phyloP scores from a whole-genome alignment of 2,888 invertebrate genomes.

The Meghimatium bilineatum region DNA sequence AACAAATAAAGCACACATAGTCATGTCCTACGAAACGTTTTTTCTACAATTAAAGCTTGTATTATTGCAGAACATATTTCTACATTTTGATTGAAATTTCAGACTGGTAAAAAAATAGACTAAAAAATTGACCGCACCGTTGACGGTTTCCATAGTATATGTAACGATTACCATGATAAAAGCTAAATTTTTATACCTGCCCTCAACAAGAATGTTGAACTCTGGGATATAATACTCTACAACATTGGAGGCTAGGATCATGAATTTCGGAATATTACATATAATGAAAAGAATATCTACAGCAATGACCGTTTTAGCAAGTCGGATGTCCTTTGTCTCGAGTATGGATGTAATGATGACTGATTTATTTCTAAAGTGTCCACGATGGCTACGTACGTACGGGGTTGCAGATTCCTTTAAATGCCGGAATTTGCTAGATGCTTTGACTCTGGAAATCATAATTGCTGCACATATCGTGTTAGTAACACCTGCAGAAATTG shows the following conservation, averaged over 20 bases:
- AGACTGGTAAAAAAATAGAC: background rate
- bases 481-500: background rate
- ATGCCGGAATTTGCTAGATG: background rate
- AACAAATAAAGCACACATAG: too few relatives aligned
- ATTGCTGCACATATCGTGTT: background rate
- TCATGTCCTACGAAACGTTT: too few relatives aligned
- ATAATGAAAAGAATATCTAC: constrained; percentile 7
- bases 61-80: background rate
- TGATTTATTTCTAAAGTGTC: background rate
- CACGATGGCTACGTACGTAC: background rate
- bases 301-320: background rate
- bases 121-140: background rate
- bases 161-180: background rate
- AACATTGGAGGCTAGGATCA: background rate
- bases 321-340: background rate
- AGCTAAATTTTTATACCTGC: background rate
- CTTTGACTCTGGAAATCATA: background rate
- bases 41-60: background rate
- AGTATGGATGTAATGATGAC: background rate
- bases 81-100: background rate
- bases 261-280: constrained; percentile 16
- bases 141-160: background rate
- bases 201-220: too few relatives aligned
- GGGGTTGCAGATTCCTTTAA: background rate
- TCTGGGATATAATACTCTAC: background rate